Conservation (phyloP, 2,888 invertebrate genomes). For the Odontothrips loti region DNA sequence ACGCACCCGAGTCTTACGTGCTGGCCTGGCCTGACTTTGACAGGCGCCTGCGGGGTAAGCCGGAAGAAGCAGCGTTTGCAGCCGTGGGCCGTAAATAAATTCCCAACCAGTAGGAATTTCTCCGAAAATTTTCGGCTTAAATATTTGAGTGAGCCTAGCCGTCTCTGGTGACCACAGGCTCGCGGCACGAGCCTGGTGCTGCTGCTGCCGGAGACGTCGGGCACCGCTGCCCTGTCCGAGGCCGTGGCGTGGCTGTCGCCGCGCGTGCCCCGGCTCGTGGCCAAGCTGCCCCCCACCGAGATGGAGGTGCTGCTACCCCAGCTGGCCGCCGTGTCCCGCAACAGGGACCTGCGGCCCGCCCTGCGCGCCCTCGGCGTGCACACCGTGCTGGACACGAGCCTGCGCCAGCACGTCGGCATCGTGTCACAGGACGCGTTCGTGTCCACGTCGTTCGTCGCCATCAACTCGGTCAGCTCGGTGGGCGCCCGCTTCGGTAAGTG, state of each 20-base stretch:
- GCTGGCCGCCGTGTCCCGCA: constrained; percentile 41
- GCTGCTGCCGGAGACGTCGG: constrained; percentile 41
- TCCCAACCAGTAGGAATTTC: no score
- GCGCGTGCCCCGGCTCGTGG: constrained; percentile 38
- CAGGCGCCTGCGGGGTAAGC: no score
- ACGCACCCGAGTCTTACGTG: no score
- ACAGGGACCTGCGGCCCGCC: constrained; percentile 41
- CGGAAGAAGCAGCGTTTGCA: no score
- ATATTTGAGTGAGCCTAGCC: no score
- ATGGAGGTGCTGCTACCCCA: constrained; percentile 43
- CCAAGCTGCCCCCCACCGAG: constrained; percentile 39
- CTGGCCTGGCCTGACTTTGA: no score
- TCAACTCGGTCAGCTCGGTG: constrained; percentile 43
- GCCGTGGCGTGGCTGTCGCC: constrained; percentile 37
- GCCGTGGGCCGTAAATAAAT: no score
- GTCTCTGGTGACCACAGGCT: no score
- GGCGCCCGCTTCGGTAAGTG: constrained; percentile 40
- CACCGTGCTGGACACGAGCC: constrained; percentile 38
- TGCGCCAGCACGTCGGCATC: constrained; percentile 37
- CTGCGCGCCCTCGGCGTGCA: constrained; percentile 40
- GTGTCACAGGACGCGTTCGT: constrained; percentile 43
- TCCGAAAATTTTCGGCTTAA: no score
- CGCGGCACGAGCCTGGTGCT: constrained; percentile 40
- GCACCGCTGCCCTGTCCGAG: constrained; percentile 39
- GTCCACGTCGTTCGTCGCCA: constrained; percentile 43